These are phyloP conservation scores for Cyphomyrus plagiostoma DNA, from an alignment of 2,113 vertebrate genomes.

Conservation along the genomic window DNA sequence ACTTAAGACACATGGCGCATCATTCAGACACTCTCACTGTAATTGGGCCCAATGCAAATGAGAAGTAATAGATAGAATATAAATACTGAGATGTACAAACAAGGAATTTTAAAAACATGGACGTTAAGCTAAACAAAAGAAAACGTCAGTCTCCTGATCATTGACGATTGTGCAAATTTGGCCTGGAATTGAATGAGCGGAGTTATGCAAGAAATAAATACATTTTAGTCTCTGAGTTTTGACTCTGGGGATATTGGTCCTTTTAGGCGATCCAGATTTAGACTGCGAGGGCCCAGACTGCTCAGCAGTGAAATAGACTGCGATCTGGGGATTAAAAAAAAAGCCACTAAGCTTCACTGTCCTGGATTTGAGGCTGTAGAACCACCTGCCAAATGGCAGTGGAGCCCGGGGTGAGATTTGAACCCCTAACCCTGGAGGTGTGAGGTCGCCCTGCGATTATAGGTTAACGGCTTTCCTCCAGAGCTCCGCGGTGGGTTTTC, in stretches of 20 bases:
- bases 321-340: background rate
- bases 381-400: background rate
- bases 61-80: background rate
- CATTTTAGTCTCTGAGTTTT: background rate
- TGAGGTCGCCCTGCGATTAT: background rate
- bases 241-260: background rate
- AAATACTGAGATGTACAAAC: background rate
- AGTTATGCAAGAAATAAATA: background rate
- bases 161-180: background rate
- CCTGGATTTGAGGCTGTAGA: background rate
- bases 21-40: background rate
- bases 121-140: background rate
- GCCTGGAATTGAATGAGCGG: background rate
- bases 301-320: background rate
- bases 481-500: background rate
- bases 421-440: background rate
- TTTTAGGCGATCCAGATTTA: background rate
- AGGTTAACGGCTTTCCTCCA: background rate
- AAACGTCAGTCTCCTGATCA: background rate
- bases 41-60: background rate
- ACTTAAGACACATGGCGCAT: background rate
- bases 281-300: background rate
- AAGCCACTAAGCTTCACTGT: background rate
- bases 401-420: background rate
- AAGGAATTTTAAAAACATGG: background rate